Evolutionary conservation across 35 echinoderm and acorn worm species (phyloP), one percentile per base, ranked within the genome.

Genomic region (Apostichopus parvimensis): DNA sequence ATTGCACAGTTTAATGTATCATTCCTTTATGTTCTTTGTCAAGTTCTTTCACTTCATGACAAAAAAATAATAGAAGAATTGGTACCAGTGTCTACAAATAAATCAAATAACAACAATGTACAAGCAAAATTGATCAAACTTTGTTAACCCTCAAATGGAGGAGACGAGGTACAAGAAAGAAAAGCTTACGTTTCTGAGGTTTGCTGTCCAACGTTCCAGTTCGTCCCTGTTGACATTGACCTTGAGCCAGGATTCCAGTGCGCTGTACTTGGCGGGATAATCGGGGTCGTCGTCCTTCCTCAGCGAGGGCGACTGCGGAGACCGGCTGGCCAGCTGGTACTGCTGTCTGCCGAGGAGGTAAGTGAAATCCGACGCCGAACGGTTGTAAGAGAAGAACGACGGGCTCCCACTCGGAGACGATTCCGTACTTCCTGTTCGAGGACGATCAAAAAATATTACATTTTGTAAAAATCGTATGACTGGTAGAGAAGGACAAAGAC

Each of bases 321-420:
- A 98, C 9, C 97, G 79, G 56, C 93, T 98, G 15, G 97, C 94
- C 65, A 98, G 64, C 93, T 98, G 97, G 93, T 98, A 98, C 77
- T 98, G 97, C 76, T 95, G 95, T 68, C 94, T 94, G n/a, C 97
- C 80, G 56, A 98, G 66, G 14, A 98, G 79, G 17, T 93, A 93
- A 7, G 93, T 98, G 91, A 96, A 98, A 77, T 98, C 97, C 6
- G 94, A 91, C 18, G 94, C 95, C 53, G 97, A 94, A 12, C 97
- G 92, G 64, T 96, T 98, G 86, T 96, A 96, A 4, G 97, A 87
- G 86, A 95, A 98, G 68, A 93, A 98, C 12, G 97, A 98, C 15
- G 97, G 97, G 13, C 95, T 96, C 5, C 97, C 94, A 86, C 91
- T 94, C 18, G 97, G 97, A 17, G 97, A 98, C 5, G 92, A 94